phyloP scores from a whole-genome alignment of 2,888 invertebrate genomes.

The Eulithis prunata region DNA sequence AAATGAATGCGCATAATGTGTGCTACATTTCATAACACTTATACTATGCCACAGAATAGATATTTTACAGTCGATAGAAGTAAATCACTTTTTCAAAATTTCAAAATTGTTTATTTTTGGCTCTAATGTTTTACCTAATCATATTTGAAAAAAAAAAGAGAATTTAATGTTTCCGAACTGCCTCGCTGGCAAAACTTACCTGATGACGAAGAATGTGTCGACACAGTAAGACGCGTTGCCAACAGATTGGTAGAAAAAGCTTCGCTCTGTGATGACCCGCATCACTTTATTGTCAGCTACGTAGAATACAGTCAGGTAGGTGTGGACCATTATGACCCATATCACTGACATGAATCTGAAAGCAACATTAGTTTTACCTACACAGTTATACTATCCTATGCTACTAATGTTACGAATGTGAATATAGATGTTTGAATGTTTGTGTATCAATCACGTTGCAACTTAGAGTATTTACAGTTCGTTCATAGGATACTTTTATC shows the following conservation, averaged over 20 bases:
- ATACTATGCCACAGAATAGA: too few species aligned
- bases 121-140: too few species aligned
- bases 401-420: too few species aligned
- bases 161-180: too few species aligned
- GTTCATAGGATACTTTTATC: too few species aligned
- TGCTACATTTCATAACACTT: conserved; percentile 1
- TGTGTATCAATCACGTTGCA: too few species aligned
- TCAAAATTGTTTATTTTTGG: too few species aligned
- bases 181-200: conserved; percentile 70
- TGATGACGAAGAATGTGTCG: conserved; percentile 94
- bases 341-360: conserved; percentile 88
- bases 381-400: background rate
- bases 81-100: too few species aligned
- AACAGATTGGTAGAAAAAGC: conserved; percentile 91
- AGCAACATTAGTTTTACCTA: conserved; percentile 7
- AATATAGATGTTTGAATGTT: too few species aligned
- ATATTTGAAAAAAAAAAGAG: too few species aligned
- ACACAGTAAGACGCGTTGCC: conserved; percentile 94
- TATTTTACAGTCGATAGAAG: too few species aligned
- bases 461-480: too few species aligned
- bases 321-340: conserved; percentile 94
- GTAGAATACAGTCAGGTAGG: conserved; percentile 91
- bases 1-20: conserved; percentile 5
- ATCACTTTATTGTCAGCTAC: conserved; percentile 90
- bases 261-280: conserved; percentile 89